Evolutionary conservation across 2,113 vertebrate species (phyloP).

Genomic region (Motacilla alba): DNA sequence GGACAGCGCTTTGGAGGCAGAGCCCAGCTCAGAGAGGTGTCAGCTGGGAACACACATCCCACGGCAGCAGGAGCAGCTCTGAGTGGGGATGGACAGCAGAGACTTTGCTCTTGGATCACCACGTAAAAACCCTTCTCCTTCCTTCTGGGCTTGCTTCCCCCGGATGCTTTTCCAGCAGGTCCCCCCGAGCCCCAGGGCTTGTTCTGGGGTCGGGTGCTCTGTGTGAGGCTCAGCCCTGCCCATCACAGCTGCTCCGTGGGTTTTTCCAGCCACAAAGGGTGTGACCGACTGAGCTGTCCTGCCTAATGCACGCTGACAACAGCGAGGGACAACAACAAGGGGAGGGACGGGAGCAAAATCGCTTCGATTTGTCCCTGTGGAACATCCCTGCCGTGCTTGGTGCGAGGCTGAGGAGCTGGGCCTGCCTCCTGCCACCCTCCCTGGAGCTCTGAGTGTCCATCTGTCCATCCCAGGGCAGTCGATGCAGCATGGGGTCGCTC

Average conservation of each 20-base stretch:
- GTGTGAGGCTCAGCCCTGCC: background rate
- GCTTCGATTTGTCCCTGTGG: background rate
- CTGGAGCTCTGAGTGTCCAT: background rate
- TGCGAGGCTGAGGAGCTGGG: background rate
- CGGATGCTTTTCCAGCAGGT: background rate
- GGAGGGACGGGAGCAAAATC: background rate
- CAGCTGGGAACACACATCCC: background rate
- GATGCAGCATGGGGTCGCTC: background rate
- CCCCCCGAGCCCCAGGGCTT: background rate
- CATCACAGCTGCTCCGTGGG: background rate
- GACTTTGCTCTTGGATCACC: background rate
- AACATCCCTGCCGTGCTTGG: fast-evolving
- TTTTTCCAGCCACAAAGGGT: background rate
- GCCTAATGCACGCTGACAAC: background rate
- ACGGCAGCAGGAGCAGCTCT: background rate
- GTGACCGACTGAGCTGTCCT: background rate
- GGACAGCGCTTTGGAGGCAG: background rate
- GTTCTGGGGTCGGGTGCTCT: fast-evolving
- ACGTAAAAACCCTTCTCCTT: fast-evolving
- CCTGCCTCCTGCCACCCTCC: background rate
- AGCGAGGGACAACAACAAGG: background rate
- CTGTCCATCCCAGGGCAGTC: too few species aligned
- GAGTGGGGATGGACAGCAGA: background rate
- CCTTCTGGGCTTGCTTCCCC: background rate
- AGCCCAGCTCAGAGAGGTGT: background rate